Base-by-base conservation (phyloP, 2,888 invertebrate genomes). In the Diarsia dahlii region DNA sequence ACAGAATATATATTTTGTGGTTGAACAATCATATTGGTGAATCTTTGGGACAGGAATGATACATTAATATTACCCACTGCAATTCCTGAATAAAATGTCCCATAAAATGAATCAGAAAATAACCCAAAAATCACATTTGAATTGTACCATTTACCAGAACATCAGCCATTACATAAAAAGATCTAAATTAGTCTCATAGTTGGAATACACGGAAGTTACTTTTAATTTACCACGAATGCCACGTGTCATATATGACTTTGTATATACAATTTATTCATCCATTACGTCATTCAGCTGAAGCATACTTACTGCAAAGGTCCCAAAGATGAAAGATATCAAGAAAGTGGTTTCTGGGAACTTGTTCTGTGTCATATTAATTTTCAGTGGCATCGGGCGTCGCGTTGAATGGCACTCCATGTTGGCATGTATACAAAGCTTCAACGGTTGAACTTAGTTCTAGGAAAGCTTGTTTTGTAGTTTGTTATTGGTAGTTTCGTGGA, bases 341-440 rank as follows among this genome's bases (percentile, higher is more conserved):
- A 76, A 76, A 56, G 0, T 50, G n/a, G 45, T 15, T 58, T 58
- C 50, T 39, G 0, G 15, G 65, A 76, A 75, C 48, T 65, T 13
- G n/a, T 76, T 76, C 28, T 13, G 18, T 28, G 10, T 45, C 28
- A 10, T 45, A 52, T 66, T 60, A 52, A 28, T 76, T 50, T 46
- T 23, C 45, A 10, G 45, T 20, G 20, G 48, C 15, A n/a, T 45
- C 39, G 39, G 39, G 48, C 15, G 28, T 45, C 39, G 39, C 1
- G 65, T 64, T 60, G 50, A 66, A 46, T 52, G 39, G 13, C 18
- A 20, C 28, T 58, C 10, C 2, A 76, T 66, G 50, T 52, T 18
- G 46, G 39, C 60, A 34, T 18, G 18, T 50, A 23, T 20, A 72
- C 1, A 15, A 46, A 9, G 2, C 23, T 58, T 1, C 13, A 58